Base-by-base conservation (phyloP, 2,797 vertebrate species). In the Petrocephalus sullivani region DNA sequence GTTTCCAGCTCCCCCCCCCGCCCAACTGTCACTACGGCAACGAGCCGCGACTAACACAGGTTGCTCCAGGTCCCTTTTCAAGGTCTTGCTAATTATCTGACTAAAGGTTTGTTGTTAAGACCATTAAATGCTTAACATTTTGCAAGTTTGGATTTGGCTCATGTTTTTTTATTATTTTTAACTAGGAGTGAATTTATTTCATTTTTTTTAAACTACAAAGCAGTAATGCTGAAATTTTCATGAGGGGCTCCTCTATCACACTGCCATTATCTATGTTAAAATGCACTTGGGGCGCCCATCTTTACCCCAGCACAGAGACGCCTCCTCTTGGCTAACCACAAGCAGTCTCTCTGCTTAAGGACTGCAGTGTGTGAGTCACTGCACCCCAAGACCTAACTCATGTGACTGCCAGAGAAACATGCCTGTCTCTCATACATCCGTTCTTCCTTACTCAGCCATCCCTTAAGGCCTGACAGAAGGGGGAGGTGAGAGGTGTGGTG, bases 331-430 rank as follows among this genome's bases (percentile, higher is more conserved):
- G 14, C 16, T 0, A 78, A n/a, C 37, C 71, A 46, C 71, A 46
- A 0, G 1, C 71, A 19, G 71, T 12, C 2, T 5, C 71, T 78
- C 37, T 49, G 60, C 1, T 23, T 10, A 83, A 2, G 1, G 46
- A 1, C 21, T 51, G 9, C 0, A 9, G 2, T 41, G 60, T 49
- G 6, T 3, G 37, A 16, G 1, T 86, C 89, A 78, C 87, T 49
- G 89, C 90, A 90, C 90, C 91, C 88, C 46, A 21, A 33, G 21
- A 84, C 9, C 51, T 84, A 53, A 23, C 46, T 33, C 8, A 37
- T 1, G 46, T 10, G 46, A 49, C 75, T 46, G 41, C 6, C 5
- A 54, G 51, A 54, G 49, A 56, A 71, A 71, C 67, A 71, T 37
- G 12, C 33, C 67, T 37, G 64, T 37, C 64, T 37, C 64, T 37